These are phyloP conservation scores for Epinotia ramella DNA, from an alignment of 2,888 invertebrate genomes.

Conservation along the genomic window DNA sequence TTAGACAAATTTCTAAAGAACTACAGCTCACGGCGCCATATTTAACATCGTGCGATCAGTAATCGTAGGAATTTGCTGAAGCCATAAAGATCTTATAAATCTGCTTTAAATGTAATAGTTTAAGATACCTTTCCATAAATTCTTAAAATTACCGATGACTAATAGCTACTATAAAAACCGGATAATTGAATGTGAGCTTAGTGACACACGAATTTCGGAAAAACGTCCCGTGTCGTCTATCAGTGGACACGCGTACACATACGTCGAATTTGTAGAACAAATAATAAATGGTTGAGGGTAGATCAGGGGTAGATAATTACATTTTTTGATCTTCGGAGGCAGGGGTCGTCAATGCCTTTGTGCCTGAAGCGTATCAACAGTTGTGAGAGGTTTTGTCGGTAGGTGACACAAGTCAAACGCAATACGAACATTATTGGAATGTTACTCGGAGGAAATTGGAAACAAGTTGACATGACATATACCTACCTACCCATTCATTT, in stretches of 20 bases:
- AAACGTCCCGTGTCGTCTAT: constrained; percentile 45
- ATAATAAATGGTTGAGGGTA: constrained; percentile 84
- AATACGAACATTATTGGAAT: constrained; percentile 27
- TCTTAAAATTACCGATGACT: too few species aligned
- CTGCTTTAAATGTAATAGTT: too few species aligned
- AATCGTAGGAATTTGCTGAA: too few species aligned
- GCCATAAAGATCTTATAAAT: too few species aligned
- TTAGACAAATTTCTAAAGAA: too few species aligned
- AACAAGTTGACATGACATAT: constrained; percentile 26
- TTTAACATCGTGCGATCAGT: too few species aligned
- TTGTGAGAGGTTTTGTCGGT: constrained; percentile 67
- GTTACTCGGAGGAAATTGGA: constrained; percentile 39
- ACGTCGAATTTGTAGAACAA: constrained; percentile 85
- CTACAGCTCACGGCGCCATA: too few species aligned
- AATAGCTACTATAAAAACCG: too few species aligned
- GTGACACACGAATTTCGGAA: neutral
- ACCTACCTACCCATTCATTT: neutral
- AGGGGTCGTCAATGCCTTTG: constrained; percentile 73
- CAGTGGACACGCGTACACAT: constrained; percentile 67
- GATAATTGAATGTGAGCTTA: too few species aligned
- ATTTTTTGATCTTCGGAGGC: constrained; percentile 82
- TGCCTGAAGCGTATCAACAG: constrained; percentile 73
- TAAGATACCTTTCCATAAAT: too few species aligned
- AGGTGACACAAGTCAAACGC: constrained; percentile 53
- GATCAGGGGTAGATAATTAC: constrained; percentile 85